phyloP scores from a whole-genome alignment of 2,797 vertebrate genomes.

The Sphenopsis melanotis region DNA sequence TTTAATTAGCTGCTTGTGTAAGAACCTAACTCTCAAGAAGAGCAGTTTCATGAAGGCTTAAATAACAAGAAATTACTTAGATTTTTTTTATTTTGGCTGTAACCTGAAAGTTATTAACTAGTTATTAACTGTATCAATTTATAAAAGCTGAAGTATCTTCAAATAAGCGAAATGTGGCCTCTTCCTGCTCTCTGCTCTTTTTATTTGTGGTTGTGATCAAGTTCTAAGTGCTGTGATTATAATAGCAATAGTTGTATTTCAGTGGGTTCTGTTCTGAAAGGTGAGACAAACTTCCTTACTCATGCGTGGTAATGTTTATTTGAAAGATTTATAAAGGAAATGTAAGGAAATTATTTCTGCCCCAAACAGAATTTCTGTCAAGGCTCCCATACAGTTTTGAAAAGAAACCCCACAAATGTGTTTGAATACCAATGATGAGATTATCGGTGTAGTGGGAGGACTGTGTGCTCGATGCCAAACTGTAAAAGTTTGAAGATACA shows the following conservation, averaged over 20 bases:
- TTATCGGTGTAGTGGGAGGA: neutral
- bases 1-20: neutral
- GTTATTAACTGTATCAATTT: neutral
- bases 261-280: neutral
- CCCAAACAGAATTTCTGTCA: neutral
- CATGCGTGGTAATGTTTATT: neutral
- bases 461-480: neutral
- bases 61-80: neutral
- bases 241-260: neutral
- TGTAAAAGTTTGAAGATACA: neutral
- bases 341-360: slow-evolving; percentile 10
- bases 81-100: neutral
- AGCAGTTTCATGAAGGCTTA: neutral
- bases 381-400: slow-evolving; percentile 21
- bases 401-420: neutral
- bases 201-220: neutral
- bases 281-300: neutral
- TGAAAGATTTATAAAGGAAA: neutral
- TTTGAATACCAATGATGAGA: neutral
- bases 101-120: neutral
- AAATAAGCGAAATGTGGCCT: neutral
- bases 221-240: neutral
- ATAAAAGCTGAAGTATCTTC: neutral
- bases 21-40: neutral
- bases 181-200: neutral